phyloP scores from a whole-genome alignment of 2,113 vertebrate species.

The Geothlypis trichas region DNA sequence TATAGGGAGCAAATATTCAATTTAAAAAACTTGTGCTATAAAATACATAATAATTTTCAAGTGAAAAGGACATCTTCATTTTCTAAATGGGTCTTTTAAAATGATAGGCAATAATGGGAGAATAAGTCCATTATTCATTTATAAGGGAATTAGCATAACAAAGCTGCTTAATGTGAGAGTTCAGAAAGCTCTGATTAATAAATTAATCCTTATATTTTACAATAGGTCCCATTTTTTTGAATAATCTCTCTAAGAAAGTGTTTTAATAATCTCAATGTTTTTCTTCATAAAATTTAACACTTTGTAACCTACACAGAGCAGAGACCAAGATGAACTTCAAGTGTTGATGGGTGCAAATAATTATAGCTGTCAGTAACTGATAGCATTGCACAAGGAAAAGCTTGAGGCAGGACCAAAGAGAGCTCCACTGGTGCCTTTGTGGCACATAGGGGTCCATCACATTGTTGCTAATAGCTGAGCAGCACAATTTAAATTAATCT shows the following conservation, averaged over 20 bases:
- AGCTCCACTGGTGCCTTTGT: not conserved
- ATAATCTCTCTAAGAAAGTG: slow-evolving; percentile 57
- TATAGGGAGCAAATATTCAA: slow-evolving; percentile 53
- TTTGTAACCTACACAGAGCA: not conserved
- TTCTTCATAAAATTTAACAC: slow-evolving; percentile 56
- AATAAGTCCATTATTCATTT: slow-evolving; percentile 78
- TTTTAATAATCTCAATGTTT: slow-evolving; percentile 4
- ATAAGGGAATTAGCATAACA: slow-evolving; percentile 79
- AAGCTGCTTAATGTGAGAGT: slow-evolving; percentile 73
- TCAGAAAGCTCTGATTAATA: slow-evolving; percentile 79
- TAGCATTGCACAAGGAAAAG: not conserved
- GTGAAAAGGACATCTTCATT: slow-evolving; percentile 71
- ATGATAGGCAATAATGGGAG: slow-evolving; percentile 74
- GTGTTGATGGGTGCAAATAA: not conserved
- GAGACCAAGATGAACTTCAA: not conserved
- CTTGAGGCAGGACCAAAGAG: not conserved
- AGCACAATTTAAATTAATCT: not conserved
- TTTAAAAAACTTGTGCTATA: slow-evolving; percentile 35
- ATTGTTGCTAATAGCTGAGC: not conserved
- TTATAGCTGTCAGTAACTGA: not conserved
- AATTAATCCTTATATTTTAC: slow-evolving; percentile 77
- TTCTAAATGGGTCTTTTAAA: slow-evolving; percentile 73
- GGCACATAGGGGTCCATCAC: not conserved
- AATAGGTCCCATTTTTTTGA: slow-evolving; percentile 60
- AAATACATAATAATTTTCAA: slow-evolving; percentile 65